phyloP scores from a whole-genome alignment of 2,888 invertebrate species.

The Galerucella pusilla region DNA sequence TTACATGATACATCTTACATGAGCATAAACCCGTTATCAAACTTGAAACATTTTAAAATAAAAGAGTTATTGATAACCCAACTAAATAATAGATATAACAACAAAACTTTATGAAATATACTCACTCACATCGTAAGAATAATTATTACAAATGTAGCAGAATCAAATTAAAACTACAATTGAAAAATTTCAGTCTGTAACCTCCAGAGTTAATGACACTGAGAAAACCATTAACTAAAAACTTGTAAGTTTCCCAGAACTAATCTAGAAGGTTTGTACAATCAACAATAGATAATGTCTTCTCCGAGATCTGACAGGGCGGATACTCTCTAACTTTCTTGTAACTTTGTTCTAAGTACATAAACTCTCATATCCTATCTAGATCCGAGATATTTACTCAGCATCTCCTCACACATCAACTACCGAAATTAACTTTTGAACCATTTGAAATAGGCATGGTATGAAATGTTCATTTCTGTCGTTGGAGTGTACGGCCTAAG shows the following conservation, averaged over 20 bases:
- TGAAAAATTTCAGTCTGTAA: background rate
- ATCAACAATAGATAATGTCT: conserved; percentile 34
- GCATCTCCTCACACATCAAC: background rate
- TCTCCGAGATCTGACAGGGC: conserved; percentile 28
- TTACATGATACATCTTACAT: too few relatives aligned
- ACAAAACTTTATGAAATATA: too few relatives aligned
- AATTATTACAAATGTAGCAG: too few relatives aligned
- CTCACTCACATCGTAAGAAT: too few relatives aligned
- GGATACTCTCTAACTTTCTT: conserved; percentile 27
- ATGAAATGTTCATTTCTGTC: too few relatives aligned
- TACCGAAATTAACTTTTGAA: conserved; percentile 5
- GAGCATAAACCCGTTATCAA: too few relatives aligned
- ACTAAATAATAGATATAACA: too few relatives aligned
- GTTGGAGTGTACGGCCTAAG: too few relatives aligned
- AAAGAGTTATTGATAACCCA: too few relatives aligned
- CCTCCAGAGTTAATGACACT: conserved; percentile 16
- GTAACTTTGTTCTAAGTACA: conserved; percentile 26
- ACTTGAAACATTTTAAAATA: too few relatives aligned
- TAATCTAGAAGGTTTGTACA: conserved; percentile 32
- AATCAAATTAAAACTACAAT: too few relatives aligned
- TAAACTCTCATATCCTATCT: conserved; percentile 16
- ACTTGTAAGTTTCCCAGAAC: conserved; percentile 28
- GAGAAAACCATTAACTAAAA: conserved; percentile 29
- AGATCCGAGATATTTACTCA: background rate
- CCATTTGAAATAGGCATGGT: too few relatives aligned